phyloP scores from a whole-genome alignment of 2,113 vertebrate genomes.

The Hiodon tergisus region DNA sequence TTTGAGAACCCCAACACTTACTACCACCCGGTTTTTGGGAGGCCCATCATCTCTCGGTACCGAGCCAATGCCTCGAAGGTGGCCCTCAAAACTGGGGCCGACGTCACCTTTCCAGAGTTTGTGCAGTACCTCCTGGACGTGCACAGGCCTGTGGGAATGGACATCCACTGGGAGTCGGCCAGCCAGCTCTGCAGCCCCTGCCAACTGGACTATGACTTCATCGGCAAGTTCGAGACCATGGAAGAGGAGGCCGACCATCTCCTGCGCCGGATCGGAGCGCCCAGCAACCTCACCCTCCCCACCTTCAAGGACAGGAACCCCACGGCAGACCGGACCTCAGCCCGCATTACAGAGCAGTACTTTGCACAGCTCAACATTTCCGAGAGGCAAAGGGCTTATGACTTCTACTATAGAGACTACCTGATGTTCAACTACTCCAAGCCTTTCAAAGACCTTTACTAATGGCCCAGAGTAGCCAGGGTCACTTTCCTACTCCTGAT shows the following conservation, averaged over 20 bases:
- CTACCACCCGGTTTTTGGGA: conserved; percentile 80
- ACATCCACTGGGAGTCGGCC: conserved; percentile 72
- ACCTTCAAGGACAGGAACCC: conserved; percentile 72
- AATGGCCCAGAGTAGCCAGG: conserved; percentile 23
- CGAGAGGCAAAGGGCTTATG: conserved; percentile 68
- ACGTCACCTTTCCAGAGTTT: conserved; percentile 81
- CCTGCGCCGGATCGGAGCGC: conserved; percentile 67
- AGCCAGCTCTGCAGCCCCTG: conserved; percentile 89
- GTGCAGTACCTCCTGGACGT: conserved; percentile 82
- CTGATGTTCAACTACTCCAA: conserved; percentile 81
- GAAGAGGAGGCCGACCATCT: conserved; percentile 81
- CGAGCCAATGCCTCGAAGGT: conserved; percentile 74
- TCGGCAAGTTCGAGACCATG: conserved; percentile 86
- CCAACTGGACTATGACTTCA: conserved; percentile 87
- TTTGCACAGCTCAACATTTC: conserved; percentile 66
- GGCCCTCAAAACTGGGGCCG: conserved; percentile 72
- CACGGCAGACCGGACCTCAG: conserved; percentile 67
- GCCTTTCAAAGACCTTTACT: conserved; percentile 73
- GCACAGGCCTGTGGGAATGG: conserved; percentile 73
- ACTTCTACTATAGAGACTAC: conserved; percentile 81
- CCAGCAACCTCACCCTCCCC: conserved; percentile 71
- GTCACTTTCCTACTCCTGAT: neutral
- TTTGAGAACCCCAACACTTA: conserved; percentile 83
- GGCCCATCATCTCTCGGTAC: conserved; percentile 75
- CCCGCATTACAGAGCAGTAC: conserved; percentile 61